Base-by-base conservation (phyloP, 1,140 invertebrate genomes). In the Drosophila persimilis region DNA sequence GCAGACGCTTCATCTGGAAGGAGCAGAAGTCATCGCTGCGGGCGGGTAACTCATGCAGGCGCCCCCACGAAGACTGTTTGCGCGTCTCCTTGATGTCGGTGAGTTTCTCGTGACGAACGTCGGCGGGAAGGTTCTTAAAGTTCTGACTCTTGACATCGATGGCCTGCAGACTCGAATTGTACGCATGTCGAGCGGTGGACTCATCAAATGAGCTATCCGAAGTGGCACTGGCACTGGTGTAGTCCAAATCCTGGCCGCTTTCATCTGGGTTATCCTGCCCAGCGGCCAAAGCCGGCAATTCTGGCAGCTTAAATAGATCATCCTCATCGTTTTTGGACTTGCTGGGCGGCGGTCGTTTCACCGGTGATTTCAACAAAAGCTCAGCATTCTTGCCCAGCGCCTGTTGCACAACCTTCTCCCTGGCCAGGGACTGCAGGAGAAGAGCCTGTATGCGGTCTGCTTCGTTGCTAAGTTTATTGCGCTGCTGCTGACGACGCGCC, bases 51-150 rank as follows among this genome's bases (percentile, higher is more conserved):
- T 97, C 95, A 89, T 97, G 94, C 7, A 98, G 92, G 73, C 94
- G 94, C 26, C 94, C 95, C 97, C 97, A 98, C 13, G 96, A 97
- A 86, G 95, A 97, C 91, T 95, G 96, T 91, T 98, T 98, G 70
- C 96, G 94, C 6, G 95, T 97, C 91, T 98, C 97, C 92, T 97
- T 97, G 50, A 99, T 93, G 86, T 99, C 97, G 46, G 94, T 95
- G 0, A 99, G 92, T 77, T 99, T 96, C 91, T 99, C 98, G 92
- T 98, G 97, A 69, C 97, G 95, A 8, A 98, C 95, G 92, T 98
- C 96, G 0, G 95, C 92, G 13, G 97, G 97, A 61, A 99, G 92
- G 35, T 93, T 93, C 90, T 95, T 95, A 89, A 99, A 99, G 66
- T 96, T 94, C 11, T 93, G 92, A 61, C 94, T 96, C 26, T 95